These are phyloP conservation scores for Penaeus indicus DNA, from an alignment of 1,140 invertebrate genomes.

Conservation along the genomic window DNA sequence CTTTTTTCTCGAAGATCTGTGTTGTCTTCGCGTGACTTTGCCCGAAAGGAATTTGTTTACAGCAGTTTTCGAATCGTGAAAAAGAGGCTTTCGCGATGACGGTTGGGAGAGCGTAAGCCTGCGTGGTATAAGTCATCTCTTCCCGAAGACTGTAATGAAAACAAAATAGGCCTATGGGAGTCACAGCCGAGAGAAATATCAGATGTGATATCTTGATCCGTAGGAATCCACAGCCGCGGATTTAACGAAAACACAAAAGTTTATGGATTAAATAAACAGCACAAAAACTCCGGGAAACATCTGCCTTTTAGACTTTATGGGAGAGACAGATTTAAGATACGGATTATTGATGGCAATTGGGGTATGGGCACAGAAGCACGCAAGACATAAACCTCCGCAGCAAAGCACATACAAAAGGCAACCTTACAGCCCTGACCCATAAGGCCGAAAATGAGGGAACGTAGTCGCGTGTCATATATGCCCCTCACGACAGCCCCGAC, in stretches of 20 bases:
- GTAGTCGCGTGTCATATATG: not conserved
- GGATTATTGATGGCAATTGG: slow-evolving; percentile 65
- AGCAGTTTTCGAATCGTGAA: too few relatives aligned
- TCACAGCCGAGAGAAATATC: not conserved
- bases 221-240: not conserved
- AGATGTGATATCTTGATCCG: slow-evolving; percentile 19
- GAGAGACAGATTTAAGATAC: slow-evolving; percentile 65
- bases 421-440: not conserved
- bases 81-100: too few relatives aligned
- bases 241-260: slow-evolving; percentile 40
- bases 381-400: slow-evolving; percentile 6
- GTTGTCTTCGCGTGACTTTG: too few relatives aligned
- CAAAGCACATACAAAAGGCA: not conserved
- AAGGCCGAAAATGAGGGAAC: slow-evolving; percentile 4
- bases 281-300: slow-evolving; percentile 48
- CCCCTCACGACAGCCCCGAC: not conserved
- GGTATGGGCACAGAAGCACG: slow-evolving; percentile 37
- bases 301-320: slow-evolving; percentile 57
- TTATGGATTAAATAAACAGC: slow-evolving; percentile 29
- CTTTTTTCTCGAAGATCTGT: too few relatives aligned
- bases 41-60: too few relatives aligned
- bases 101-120: too few relatives aligned
- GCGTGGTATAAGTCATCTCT: too few relatives aligned
- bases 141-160: too few relatives aligned
- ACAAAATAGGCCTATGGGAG: slow-evolving; percentile 3